These are phyloP conservation scores for Danio rerio DNA, from an alignment of 2,113 vertebrate genomes.

Conservation along the genomic window DNA sequence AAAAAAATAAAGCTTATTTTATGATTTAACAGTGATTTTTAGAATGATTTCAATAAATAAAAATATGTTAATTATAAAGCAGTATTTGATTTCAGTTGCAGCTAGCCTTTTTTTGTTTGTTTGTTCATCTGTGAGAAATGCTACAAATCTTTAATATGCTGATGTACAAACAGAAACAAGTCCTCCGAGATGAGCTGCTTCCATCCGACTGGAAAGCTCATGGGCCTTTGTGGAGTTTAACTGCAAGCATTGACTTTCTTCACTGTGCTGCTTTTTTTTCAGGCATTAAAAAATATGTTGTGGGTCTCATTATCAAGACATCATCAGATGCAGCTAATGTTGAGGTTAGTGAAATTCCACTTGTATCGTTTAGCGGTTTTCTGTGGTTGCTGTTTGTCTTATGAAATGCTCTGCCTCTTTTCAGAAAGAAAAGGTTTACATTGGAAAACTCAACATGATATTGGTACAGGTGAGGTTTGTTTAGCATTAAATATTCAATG, in stretches of 20 bases:
- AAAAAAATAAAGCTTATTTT: no score
- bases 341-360: constrained; percentile 82
- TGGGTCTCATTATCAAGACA: constrained; percentile 99
- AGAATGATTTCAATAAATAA: neutral
- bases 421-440: constrained; percentile 99
- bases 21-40: neutral
- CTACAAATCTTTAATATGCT: constrained; percentile 17
- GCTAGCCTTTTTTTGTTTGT: neutral
- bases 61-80: neutral
- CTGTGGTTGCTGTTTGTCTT: neutral
- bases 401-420: constrained; percentile 45
- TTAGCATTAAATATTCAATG: neutral
- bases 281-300: constrained; percentile 99
- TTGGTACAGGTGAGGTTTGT: constrained; percentile 91
- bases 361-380: neutral
- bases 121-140: neutral
- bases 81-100: neutral
- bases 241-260: constrained; percentile 23
- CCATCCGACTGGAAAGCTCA: neutral
- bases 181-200: constrained; percentile 31
- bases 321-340: constrained; percentile 95
- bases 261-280: constrained; percentile 63
- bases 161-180: constrained; percentile 22
- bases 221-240: constrained; percentile 4
- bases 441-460: constrained; percentile 99